These are phyloP conservation scores for Listronotus bonariensis DNA, from an alignment of 1,140 invertebrate genomes.

Conservation along the genomic window DNA sequence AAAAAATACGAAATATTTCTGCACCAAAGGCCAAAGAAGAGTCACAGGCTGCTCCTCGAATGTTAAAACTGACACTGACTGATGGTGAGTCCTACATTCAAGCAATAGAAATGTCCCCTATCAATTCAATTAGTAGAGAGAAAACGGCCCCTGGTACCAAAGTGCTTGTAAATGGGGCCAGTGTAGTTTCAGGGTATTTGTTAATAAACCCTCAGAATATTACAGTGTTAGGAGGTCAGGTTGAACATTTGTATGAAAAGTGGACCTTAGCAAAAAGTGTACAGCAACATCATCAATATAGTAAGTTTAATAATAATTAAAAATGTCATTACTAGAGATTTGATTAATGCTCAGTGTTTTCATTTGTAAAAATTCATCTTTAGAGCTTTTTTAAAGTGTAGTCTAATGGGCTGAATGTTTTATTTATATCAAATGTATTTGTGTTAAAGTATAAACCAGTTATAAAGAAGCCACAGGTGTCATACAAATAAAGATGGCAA, in stretches of 20 bases:
- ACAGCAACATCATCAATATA: conserved; percentile 66
- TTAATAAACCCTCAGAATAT: conserved; percentile 70
- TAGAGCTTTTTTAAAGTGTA: too few relatives aligned
- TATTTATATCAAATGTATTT: too few relatives aligned
- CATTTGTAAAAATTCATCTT: too few relatives aligned
- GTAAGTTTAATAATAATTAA: too few relatives aligned
- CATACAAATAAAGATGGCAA: too few relatives aligned
- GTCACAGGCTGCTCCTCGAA: conserved; percentile 75
- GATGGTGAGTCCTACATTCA: conserved; percentile 81
- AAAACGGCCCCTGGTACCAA: conserved; percentile 82
- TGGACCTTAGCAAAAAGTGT: conserved; percentile 86
- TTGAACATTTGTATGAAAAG: conserved; percentile 82
- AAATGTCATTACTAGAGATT: conserved; percentile 14
- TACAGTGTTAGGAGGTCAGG: conserved; percentile 78
- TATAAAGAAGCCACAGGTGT: too few relatives aligned
- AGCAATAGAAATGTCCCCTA: conserved; percentile 74
- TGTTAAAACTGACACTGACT: conserved; percentile 81
- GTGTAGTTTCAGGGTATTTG: conserved; percentile 68
- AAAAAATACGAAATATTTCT: conserved; percentile 83
- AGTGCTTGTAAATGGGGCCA: conserved; percentile 60
- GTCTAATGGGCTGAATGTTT: too few relatives aligned
- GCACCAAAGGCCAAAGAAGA: conserved; percentile 91
- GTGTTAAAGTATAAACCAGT: too few relatives aligned
- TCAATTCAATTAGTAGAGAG: conserved; percentile 66
- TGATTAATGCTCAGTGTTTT: not conserved